phyloP scores from a whole-genome alignment of 2,797 vertebrate genomes.

The Gouania willdenowi region DNA sequence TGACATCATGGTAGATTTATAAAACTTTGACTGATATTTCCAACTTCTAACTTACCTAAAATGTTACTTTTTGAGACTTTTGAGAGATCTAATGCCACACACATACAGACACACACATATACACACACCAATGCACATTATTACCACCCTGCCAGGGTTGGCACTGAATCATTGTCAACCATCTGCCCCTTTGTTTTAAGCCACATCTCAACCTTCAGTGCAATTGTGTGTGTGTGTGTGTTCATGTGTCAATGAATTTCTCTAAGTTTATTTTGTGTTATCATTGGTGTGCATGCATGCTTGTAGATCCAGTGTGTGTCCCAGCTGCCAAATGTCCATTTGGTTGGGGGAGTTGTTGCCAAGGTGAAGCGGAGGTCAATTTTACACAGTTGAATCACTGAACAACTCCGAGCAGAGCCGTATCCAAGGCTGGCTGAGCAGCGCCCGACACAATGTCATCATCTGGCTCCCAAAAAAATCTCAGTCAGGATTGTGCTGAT shows the following conservation, averaged over 20 bases:
- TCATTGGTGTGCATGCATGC: conserved; percentile 39
- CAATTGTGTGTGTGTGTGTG: no score
- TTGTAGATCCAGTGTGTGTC: conserved; percentile 55
- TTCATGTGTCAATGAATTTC: neutral
- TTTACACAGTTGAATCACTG: conserved; percentile 64
- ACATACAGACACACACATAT: neutral
- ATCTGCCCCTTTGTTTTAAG: conserved; percentile 70
- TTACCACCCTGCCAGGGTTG: conserved; percentile 46
- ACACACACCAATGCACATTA: conserved; percentile 48
- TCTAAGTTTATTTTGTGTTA: conserved; percentile 34
- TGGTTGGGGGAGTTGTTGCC: conserved; percentile 56
- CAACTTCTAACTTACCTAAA: no score
- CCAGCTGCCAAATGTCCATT: conserved; percentile 63
- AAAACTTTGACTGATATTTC: no score
- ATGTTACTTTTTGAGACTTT: no score
- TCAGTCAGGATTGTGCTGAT: conserved; percentile 8
- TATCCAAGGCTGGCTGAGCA: conserved; percentile 47
- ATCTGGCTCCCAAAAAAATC: conserved; percentile 38
- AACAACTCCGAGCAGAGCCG: conserved; percentile 40
- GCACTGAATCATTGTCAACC: conserved; percentile 53
- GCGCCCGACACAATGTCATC: conserved; percentile 47
- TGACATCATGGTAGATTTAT: no score
- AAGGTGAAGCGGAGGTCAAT: conserved; percentile 70
- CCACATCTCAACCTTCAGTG: conserved; percentile 62
- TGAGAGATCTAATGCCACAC: no score